Conservation (phyloP, 2,888 invertebrate species). For the Temnothorax ravouxi region DNA sequence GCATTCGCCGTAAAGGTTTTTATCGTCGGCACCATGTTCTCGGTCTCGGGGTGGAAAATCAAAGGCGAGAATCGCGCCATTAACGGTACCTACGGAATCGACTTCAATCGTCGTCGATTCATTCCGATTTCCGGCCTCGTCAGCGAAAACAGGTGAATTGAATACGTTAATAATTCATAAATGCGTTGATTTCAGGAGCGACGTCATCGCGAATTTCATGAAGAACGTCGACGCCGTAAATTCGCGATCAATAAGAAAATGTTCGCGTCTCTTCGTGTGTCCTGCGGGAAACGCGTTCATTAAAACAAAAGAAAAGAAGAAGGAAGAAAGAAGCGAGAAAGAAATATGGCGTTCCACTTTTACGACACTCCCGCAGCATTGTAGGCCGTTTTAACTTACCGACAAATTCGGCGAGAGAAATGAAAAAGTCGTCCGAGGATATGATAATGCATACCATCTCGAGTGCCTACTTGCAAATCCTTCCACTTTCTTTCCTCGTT, state of each 20-base stretch:
- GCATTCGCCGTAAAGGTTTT: slow-evolving; percentile 48
- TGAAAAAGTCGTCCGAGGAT: slow-evolving; percentile 12
- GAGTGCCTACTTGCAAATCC: slow-evolving; percentile 21
- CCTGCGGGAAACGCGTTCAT: not conserved
- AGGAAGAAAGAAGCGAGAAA: not conserved
- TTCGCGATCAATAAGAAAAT: slow-evolving; percentile 25
- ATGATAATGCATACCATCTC: slow-evolving; percentile 19
- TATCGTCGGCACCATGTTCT: slow-evolving; percentile 27
- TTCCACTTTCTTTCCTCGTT: not conserved
- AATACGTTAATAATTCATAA: slow-evolving; percentile 58
- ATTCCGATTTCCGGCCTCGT: slow-evolving; percentile 31
- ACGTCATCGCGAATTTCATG: slow-evolving; percentile 36
- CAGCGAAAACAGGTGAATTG: slow-evolving; percentile 38
- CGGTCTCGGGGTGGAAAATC: slow-evolving; percentile 2
- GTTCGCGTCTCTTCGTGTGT: not conserved
- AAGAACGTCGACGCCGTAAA: slow-evolving; percentile 16
- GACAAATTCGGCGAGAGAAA: slow-evolving; percentile 46
- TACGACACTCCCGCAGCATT: slow-evolving; percentile 23
- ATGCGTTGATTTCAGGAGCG: slow-evolving; percentile 37
- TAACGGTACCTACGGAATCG: not conserved
- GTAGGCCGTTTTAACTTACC: slow-evolving; percentile 42
- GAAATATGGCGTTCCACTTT: slow-evolving; percentile 39
- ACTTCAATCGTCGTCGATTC: slow-evolving; percentile 35
- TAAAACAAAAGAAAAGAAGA: not conserved
- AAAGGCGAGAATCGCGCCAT: slow-evolving; percentile 24